phyloP scores from a whole-genome alignment of 2,113 vertebrate species.

The Numida meleagris region DNA sequence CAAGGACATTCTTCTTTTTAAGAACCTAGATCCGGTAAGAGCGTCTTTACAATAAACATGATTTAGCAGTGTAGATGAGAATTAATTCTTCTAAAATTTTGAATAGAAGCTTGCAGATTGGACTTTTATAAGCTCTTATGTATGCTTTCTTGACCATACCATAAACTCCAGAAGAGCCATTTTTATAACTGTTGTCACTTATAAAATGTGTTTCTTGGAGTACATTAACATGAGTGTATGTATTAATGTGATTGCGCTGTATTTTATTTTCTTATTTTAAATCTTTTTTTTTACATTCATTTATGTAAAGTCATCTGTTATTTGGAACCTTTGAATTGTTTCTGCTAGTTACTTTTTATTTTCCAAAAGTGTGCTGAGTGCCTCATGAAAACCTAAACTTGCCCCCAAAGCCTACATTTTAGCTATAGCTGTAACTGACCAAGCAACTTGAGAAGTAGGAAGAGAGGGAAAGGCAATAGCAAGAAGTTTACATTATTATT shows the following conservation, averaged over 20 bases:
- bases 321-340: background rate
- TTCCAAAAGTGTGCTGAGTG: background rate
- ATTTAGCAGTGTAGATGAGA: background rate
- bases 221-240: background rate
- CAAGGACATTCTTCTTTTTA: slow-evolving; percentile 97
- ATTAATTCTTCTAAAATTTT: slow-evolving; percentile 2
- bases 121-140: background rate
- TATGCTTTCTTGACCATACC: background rate
- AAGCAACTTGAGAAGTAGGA: background rate
- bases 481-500: background rate
- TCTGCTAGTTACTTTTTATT: background rate
- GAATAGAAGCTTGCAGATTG: background rate
- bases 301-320: background rate
- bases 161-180: background rate
- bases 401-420: background rate
- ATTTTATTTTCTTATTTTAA: background rate
- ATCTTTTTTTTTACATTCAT: background rate
- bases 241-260: background rate
- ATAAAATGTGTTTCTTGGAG: background rate
- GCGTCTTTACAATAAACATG: background rate
- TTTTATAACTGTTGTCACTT: background rate
- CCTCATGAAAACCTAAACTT: background rate
- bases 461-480: background rate
- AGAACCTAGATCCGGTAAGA: slow-evolving; percentile 95
- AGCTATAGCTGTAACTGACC: background rate